Base-by-base conservation (phyloP, 2,888 invertebrate species). In the Ecliptopera silaceata region DNA sequence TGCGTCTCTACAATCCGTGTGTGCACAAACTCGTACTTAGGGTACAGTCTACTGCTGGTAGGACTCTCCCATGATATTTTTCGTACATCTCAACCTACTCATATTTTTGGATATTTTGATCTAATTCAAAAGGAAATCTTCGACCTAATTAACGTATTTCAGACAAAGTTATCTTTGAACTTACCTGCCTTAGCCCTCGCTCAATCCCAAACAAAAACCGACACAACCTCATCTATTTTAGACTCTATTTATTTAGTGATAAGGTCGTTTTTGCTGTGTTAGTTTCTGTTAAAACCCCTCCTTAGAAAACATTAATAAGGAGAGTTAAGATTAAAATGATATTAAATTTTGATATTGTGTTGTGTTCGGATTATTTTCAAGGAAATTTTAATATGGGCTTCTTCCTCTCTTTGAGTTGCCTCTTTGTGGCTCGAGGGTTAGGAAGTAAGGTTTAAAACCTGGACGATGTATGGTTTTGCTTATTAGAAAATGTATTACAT, bases 301-400 rank as follows among this genome's bases (percentile, higher is more conserved):
- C 84, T 86, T 79, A 77, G 86, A 79, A 74, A 82, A 81, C 83
- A 84, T 87, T 90, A 89, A 89, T 88, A 90, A 90, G 88, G 75
- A 84, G 88, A 84, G 89, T 89, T 89, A 89, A 90, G 90, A 90
- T 90, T 90, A 91, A 88, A 89, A 89, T 88, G 84, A 90, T 91
- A 91, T 91, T 90, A 91, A 90, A 90, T 89, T 90, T 89, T 90
- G 85, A 90, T 88, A 89, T 91, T 90, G 88, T 90, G 88, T 87
- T 89, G 88, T 82, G 79, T 87, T 82, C 85, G 89, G 89, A 86
- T 90, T 91, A 91, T 80, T 85, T 75, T 76, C 77, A 84, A 88
- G 88, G 86, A 88, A 80, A 82, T 84, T 84, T 86, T 86, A 86
- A 84, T 85, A 86, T 87, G 71, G 72, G 73, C 80, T 79, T 77